Percentiles rank a stretch among this genome's conserved stretches.
These are phyloP conservation scores for Pseudococcus viburni DNA, from an alignment of 2,888 invertebrate genomes.

Conservation along the genomic window DNA sequence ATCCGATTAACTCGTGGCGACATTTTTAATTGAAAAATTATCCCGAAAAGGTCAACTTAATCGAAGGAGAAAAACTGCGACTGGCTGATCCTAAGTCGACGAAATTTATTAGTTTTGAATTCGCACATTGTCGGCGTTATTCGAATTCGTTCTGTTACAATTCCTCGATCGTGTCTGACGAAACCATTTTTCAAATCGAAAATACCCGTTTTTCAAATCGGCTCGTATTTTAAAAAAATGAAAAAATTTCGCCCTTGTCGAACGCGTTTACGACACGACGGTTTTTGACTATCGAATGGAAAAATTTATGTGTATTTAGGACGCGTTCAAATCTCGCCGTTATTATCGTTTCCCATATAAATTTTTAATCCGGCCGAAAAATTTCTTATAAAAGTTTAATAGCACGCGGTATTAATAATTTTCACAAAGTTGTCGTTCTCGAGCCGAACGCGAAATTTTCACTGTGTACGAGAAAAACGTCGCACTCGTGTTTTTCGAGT, in stretches of 20 bases:
- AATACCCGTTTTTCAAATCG: neutral
- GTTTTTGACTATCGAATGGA: neutral
- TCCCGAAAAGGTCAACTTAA: conserved; percentile 37
- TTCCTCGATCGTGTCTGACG: neutral
- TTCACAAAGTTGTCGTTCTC: neutral
- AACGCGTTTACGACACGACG: neutral
- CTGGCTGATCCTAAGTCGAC: too few species aligned
- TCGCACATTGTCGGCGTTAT: neutral
- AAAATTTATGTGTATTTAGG: neutral
- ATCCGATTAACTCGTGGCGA: conserved; percentile 4
- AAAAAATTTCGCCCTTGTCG: neutral
- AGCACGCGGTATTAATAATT: neutral
- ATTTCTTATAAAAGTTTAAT: neutral
- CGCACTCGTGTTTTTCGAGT: neutral
- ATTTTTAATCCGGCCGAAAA: neutral
- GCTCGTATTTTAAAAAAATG: too few species aligned
- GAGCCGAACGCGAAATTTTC: neutral
- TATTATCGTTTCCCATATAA: neutral
- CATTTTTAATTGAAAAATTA: conserved; percentile 36
- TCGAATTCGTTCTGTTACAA: neutral
- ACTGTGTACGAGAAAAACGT: neutral
- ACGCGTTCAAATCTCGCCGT: neutral
- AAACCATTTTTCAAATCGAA: neutral
- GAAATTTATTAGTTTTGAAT: conserved; percentile 26
- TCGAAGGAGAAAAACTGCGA: neutral